Percentiles rank a stretch among this genome's conserved stretches.
These are phyloP conservation scores for Enteromius mattozi DNA, from an alignment of 2,797 vertebrate species.

Conservation along the genomic window DNA sequence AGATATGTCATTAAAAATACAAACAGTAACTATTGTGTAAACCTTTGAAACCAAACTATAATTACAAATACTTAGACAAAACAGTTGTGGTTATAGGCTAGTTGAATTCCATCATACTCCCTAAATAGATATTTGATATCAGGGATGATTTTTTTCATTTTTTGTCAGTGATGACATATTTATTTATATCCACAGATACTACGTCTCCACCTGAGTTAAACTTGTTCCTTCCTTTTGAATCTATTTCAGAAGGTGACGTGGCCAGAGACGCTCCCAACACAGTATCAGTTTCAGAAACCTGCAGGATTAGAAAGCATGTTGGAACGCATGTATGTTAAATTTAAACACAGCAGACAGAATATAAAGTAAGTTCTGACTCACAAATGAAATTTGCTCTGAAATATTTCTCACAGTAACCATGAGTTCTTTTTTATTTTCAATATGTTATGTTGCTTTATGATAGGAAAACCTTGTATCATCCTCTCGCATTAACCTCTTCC, in stretches of 20 bases:
- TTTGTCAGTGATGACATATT: background rate
- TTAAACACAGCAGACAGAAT: background rate
- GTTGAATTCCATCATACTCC: background rate
- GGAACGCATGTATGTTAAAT: background rate
- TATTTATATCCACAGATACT: background rate
- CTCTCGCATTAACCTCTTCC: slow-evolving; percentile 21
- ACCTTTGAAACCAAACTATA: background rate
- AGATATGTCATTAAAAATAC: background rate
- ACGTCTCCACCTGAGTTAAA: background rate
- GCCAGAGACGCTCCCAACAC: background rate
- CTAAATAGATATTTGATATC: background rate
- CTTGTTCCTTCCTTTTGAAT: background rate
- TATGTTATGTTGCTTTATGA: background rate
- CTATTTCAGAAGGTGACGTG: slow-evolving; percentile 27
- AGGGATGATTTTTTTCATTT: background rate
- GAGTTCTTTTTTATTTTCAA: background rate
- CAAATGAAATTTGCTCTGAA: background rate
- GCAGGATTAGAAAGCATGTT: slow-evolving; percentile 7
- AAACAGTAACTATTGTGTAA: background rate
- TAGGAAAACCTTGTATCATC: slow-evolving; percentile 1
- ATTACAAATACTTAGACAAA: background rate
- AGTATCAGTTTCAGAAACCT: slow-evolving; percentile 26
- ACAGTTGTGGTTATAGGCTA: background rate
- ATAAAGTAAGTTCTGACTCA: background rate
- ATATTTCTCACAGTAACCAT: background rate